These are phyloP conservation scores for Drosophila emarginata DNA, from an alignment of 2,888 invertebrate species.

Conservation along the genomic window DNA sequence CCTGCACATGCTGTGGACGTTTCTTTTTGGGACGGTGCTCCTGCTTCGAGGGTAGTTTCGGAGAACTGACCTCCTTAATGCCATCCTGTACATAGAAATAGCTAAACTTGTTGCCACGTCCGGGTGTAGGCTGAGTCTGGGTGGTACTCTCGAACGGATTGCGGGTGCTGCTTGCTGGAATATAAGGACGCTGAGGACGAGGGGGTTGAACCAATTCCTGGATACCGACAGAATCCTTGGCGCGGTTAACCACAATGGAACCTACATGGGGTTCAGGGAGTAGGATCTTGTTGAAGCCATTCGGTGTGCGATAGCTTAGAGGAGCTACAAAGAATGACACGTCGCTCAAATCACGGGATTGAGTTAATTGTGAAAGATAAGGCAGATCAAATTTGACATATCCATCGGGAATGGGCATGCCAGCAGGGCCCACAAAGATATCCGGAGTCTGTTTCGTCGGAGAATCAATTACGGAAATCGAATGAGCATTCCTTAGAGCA, in stretches of 20 bases:
- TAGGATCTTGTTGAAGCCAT: constrained; percentile 92
- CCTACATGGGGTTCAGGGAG: constrained; percentile 94
- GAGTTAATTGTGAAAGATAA: constrained; percentile 86
- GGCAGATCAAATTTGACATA: constrained; percentile 92
- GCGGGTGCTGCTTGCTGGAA: constrained; percentile 44
- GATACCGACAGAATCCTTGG: constrained; percentile 46
- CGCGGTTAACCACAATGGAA: constrained; percentile 89
- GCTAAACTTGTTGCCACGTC: constrained; percentile 78
- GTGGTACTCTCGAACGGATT: constrained; percentile 64
- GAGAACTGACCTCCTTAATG: constrained; percentile 78
- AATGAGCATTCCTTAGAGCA: constrained; percentile 87
- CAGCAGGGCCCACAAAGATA: constrained; percentile 92
- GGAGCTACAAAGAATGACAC: constrained; percentile 94
- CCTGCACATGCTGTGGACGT: constrained; percentile 71
- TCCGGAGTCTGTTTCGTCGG: constrained; percentile 87
- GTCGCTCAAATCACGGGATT: constrained; percentile 86
- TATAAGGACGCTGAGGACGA: constrained; percentile 60
- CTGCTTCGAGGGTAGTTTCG: constrained; percentile 76
- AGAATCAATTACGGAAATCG: constrained; percentile 90
- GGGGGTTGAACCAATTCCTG: constrained; percentile 45
- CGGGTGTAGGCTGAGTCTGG: constrained; percentile 51
- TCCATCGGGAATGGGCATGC: constrained; percentile 87
- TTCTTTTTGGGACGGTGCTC: constrained; percentile 79
- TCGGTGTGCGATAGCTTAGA: constrained; percentile 91
- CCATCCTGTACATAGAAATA: constrained; percentile 78